Percentiles rank a stretch among this genome's conserved stretches.
phyloP scores from a whole-genome alignment of 2,113 vertebrate genomes.

The Brachirus orientalis region DNA sequence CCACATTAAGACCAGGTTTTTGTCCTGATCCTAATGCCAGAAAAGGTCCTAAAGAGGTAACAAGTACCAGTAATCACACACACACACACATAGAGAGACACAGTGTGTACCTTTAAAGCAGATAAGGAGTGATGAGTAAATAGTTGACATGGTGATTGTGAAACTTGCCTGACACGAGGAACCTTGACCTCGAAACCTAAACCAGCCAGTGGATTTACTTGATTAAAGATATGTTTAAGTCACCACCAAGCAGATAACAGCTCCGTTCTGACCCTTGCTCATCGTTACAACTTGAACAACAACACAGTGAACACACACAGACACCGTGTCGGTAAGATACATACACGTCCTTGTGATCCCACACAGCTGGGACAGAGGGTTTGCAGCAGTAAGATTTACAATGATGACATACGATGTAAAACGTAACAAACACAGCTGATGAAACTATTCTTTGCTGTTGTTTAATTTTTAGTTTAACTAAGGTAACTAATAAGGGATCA shows the following conservation, averaged over 20 bases:
- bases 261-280: slow-evolving; percentile 51
- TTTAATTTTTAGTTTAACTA: too few relatives aligned
- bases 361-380: too few relatives aligned
- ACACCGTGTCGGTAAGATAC: background rate
- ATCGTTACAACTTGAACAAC: slow-evolving; percentile 29
- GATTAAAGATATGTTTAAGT: slow-evolving; percentile 21
- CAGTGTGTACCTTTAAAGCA: slow-evolving; percentile 27
- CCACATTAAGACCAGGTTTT: too few relatives aligned
- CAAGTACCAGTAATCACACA: background rate
- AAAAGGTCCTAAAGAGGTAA: too few relatives aligned
- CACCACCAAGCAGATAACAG: slow-evolving; percentile 36
- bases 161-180: slow-evolving; percentile 35
- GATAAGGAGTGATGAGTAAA: slow-evolving; percentile 66
- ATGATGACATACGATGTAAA: too few relatives aligned
- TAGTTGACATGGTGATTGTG: slow-evolving; percentile 47
- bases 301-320: slow-evolving; percentile 9
- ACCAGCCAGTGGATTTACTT: slow-evolving; percentile 12
- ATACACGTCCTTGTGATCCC: background rate
- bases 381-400: too few relatives aligned
- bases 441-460: too few relatives aligned
- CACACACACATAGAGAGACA: slow-evolving; percentile 35
- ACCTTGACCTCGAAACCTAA: slow-evolving; percentile 55
- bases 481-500: too few relatives aligned
- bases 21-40: too few relatives aligned
- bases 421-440: too few relatives aligned